phyloP scores from a whole-genome alignment of 2,888 invertebrate species.

The Zaprionus obscuricornis region DNA sequence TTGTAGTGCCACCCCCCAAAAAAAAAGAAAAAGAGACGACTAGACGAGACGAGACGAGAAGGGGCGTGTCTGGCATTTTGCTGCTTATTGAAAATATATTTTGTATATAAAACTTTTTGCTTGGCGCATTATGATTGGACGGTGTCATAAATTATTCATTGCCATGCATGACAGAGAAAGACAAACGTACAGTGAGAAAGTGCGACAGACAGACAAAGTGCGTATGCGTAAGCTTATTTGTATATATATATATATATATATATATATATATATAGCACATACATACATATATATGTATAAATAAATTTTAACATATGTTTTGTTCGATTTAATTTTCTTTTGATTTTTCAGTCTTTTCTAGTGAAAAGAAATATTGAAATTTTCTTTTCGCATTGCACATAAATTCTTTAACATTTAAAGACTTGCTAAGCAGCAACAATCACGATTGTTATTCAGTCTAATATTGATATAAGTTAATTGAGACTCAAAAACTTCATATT shows the following conservation, averaged over 20 bases:
- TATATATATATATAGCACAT: too few relatives aligned
- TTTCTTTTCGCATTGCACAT: too few relatives aligned
- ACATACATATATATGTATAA: too few relatives aligned
- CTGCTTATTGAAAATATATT: slow-evolving; percentile 53
- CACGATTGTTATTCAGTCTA: slow-evolving; percentile 52
- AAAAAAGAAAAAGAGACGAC: background rate
- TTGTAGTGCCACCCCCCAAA: slow-evolving; percentile 15
- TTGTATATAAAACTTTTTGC: slow-evolving; percentile 45
- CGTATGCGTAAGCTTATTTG: slow-evolving; percentile 1
- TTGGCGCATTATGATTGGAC: slow-evolving; percentile 76
- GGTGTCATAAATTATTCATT: slow-evolving; percentile 79
- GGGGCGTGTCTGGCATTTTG: slow-evolving; percentile 61
- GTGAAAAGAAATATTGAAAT: too few relatives aligned
- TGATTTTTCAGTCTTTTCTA: too few relatives aligned
- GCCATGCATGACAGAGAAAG: slow-evolving; percentile 48
- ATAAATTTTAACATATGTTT: too few relatives aligned
- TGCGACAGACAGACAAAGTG: slow-evolving; percentile 10
- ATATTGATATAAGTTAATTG: slow-evolving; percentile 80
- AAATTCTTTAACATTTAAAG: slow-evolving; percentile 1
- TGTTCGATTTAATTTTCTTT: too few relatives aligned
- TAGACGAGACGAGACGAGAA: slow-evolving; percentile 2
- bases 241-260: slow-evolving; percentile 8
- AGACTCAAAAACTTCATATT: slow-evolving; percentile 48
- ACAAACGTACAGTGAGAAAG: slow-evolving; percentile 23
- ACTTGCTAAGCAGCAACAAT: background rate